These are phyloP conservation scores for Gavia stellata DNA, from an alignment of 2,113 vertebrate species.

Conservation along the genomic window DNA sequence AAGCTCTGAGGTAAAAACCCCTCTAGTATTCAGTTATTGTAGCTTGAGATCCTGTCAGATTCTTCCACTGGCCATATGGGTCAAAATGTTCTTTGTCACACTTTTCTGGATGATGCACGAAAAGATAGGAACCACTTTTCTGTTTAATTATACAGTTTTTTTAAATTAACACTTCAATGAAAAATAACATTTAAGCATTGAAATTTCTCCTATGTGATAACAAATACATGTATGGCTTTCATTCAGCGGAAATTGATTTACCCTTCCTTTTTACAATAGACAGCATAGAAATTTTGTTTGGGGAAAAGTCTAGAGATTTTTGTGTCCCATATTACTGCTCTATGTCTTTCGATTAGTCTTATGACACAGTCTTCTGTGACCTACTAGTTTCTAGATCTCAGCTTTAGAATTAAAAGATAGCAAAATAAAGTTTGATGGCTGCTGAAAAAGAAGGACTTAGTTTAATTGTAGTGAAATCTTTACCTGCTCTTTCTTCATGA, in stretches of 20 bases:
- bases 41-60: neutral
- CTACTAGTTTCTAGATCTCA: neutral
- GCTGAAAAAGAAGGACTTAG: accelerated
- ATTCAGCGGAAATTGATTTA: neutral
- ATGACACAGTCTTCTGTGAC: neutral
- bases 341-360: neutral
- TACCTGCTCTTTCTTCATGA: neutral
- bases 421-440: neutral
- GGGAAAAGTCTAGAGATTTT: neutral
- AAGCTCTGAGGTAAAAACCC: neutral
- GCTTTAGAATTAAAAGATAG: neutral
- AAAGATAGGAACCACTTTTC: neutral
- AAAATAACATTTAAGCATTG: neutral
- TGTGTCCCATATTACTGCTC: accelerated
- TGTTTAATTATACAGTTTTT: neutral
- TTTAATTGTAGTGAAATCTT: neutral
- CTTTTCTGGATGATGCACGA: neutral
- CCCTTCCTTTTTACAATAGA: neutral
- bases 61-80: neutral
- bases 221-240: neutral
- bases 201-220: neutral
- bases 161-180: neutral
- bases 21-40: neutral
- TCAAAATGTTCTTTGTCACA: neutral
- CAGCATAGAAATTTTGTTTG: neutral